Conservation (phyloP, 2,113 vertebrate species). For the Stegastes partitus region DNA sequence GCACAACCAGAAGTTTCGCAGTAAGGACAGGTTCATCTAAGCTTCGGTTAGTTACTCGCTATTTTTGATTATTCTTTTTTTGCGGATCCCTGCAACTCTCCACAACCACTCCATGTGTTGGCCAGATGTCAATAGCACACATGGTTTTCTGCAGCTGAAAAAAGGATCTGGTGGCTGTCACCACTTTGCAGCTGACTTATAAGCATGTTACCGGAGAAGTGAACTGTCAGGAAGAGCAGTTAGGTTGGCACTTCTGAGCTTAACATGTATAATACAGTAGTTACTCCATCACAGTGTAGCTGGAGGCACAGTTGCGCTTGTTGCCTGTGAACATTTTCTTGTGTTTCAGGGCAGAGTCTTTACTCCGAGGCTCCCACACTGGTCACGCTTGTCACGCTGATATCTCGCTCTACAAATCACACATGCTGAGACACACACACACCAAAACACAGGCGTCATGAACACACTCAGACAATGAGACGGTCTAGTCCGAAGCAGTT, state of each 20-base stretch:
- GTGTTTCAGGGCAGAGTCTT: slow-evolving; percentile 40
- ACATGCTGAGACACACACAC: slow-evolving; percentile 30
- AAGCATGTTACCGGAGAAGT: not conserved
- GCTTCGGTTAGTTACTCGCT: not conserved
- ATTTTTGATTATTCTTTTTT: not conserved
- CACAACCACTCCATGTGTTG: not conserved
- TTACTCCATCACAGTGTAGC: slow-evolving; percentile 25
- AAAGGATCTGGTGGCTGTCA: slow-evolving; percentile 20
- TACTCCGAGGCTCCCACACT: slow-evolving; percentile 47
- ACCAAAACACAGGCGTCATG: slow-evolving; percentile 15
- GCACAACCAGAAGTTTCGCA: not conserved
- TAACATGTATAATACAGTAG: slow-evolving; percentile 23
- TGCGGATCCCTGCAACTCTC: slow-evolving; percentile 7
- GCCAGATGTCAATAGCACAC: slow-evolving; percentile 14
- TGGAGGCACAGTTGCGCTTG: slow-evolving; percentile 8
- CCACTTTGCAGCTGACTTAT: slow-evolving; percentile 24
- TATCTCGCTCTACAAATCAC: slow-evolving; percentile 64
- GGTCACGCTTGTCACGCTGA: slow-evolving; percentile 75
- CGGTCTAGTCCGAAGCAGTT: not conserved
- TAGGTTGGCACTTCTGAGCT: not conserved
- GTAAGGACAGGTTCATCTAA: not conserved
- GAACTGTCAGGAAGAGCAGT: not conserved
- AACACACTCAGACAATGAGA: slow-evolving; percentile 26
- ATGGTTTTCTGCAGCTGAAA: slow-evolving; percentile 15
- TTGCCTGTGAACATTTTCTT: slow-evolving; percentile 40